phyloP scores from a whole-genome alignment of 37 sponge, comb jelly and placozoan species.

The Haliclona indistincta region DNA sequence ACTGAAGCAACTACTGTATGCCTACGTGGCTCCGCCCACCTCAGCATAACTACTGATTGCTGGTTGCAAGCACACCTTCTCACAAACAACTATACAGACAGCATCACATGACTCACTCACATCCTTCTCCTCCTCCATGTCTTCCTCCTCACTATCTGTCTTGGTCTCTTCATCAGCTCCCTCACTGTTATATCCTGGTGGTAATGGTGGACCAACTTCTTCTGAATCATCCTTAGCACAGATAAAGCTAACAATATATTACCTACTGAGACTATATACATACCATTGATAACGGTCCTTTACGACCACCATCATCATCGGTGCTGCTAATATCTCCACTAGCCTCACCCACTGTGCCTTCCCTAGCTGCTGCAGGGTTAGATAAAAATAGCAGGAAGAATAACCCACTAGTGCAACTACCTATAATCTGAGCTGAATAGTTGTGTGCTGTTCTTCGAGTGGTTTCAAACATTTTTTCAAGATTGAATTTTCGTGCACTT shows the following conservation, averaged over 20 bases:
- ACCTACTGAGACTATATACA: too few species aligned
- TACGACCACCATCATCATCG: too few species aligned
- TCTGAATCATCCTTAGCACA: conserved; percentile 37
- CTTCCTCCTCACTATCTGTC: conserved; percentile 35
- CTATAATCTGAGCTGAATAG: conserved; percentile 26
- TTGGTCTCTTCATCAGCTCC: not conserved
- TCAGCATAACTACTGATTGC: too few species aligned
- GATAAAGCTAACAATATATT: too few species aligned
- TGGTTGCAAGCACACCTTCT: not conserved
- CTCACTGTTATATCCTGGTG: conserved; percentile 29
- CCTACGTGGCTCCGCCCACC: too few species aligned
- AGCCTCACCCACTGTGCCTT: not conserved
- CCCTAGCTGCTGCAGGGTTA: not conserved
- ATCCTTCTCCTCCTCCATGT: conserved; percentile 9
- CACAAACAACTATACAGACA: conserved; percentile 24
- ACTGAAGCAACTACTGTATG: too few species aligned
- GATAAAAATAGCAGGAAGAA: not conserved
- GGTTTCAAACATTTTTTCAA: conserved; percentile 86
- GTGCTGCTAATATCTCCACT: not conserved
- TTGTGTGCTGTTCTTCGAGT: conserved; percentile 69
- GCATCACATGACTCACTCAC: conserved; percentile 25
- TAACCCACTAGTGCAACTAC: not conserved
- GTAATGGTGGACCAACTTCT: conserved; percentile 65
- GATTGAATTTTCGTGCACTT: conserved; percentile 79
- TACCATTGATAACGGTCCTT: too few species aligned